These are phyloP conservation scores for Trichonephila clavata DNA, from an alignment of 1,140 invertebrate species.

Conservation along the genomic window DNA sequence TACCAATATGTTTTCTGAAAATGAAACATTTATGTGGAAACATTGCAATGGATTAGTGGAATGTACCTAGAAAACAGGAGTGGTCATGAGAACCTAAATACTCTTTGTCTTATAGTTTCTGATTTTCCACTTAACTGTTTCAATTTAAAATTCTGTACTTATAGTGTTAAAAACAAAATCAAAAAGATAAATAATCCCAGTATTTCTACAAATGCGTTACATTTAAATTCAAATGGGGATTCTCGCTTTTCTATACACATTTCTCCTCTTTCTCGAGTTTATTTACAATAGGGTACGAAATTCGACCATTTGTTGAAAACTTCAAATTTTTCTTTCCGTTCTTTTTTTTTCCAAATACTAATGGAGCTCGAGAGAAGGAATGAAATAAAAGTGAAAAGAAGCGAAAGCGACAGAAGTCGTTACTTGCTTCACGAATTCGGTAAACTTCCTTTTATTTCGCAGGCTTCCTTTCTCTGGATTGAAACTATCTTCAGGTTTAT, in stretches of 20 bases:
- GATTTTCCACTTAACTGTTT: neutral
- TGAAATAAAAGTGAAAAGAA: neutral
- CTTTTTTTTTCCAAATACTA: neutral
- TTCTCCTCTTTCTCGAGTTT: neutral
- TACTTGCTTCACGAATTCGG: constrained; percentile 30
- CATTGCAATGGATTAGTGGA: too few species aligned
- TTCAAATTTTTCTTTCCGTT: neutral
- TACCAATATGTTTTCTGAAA: too few species aligned
- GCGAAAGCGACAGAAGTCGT: constrained; percentile 26
- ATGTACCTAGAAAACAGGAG: too few species aligned
- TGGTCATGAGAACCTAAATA: too few species aligned
- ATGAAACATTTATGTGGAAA: too few species aligned
- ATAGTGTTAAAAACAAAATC: neutral
- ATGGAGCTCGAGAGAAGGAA: neutral
- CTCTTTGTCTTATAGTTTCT: neutral
- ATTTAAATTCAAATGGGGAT: constrained; percentile 5
- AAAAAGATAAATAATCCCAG: neutral
- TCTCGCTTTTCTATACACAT: neutral
- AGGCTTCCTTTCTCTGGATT: neutral
- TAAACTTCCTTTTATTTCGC: constrained; percentile 49
- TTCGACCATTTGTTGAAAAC: constrained; percentile 47
- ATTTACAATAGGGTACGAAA: constrained; percentile 16
- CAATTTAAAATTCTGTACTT: neutral
- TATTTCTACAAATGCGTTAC: constrained; percentile 44
- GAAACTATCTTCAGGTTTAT: neutral